Evolutionary conservation across 2,888 invertebrate species (phyloP).

Genomic region (Aspidapion aeneum): DNA sequence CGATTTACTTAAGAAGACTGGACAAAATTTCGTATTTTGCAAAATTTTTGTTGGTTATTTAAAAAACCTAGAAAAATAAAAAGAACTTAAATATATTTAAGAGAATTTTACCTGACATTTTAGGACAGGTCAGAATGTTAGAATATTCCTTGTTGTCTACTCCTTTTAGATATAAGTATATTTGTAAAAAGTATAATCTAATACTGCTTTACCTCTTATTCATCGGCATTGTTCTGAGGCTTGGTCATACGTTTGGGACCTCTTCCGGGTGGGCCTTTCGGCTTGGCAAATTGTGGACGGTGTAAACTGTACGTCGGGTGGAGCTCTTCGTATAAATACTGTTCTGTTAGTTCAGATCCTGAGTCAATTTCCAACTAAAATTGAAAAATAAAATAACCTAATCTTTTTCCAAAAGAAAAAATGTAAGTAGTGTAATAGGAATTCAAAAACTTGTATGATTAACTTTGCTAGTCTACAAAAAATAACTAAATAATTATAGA

Average conservation of each 20-base stretch:
- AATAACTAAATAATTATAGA: background rate
- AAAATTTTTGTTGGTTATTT: no score
- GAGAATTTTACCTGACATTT: no score
- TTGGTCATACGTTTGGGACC: slow-evolving; percentile 89
- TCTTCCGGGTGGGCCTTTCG: slow-evolving; percentile 91
- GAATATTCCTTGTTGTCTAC: no score
- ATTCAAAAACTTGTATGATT: no score
- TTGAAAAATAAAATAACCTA: slow-evolving; percentile 15
- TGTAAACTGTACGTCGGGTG: slow-evolving; percentile 89
- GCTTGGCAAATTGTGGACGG: slow-evolving; percentile 91
- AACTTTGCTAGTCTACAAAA: background rate
- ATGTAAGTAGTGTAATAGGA: no score
- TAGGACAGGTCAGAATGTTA: no score
- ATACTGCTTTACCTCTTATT: background rate
- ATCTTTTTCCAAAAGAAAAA: background rate
- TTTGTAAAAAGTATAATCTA: no score
- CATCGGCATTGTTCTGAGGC: slow-evolving; percentile 45
- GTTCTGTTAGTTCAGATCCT: slow-evolving; percentile 85
- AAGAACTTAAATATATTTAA: no score
- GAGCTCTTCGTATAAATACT: slow-evolving; percentile 87
- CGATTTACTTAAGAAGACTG: no score
- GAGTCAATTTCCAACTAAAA: slow-evolving; percentile 86
- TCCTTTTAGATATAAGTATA: no score
- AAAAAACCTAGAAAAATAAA: no score
- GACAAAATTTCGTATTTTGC: no score